These are phyloP conservation scores for Artibeus lituratus DNA, from an alignment of 2,797 vertebrate genomes.

Conservation along the genomic window DNA sequence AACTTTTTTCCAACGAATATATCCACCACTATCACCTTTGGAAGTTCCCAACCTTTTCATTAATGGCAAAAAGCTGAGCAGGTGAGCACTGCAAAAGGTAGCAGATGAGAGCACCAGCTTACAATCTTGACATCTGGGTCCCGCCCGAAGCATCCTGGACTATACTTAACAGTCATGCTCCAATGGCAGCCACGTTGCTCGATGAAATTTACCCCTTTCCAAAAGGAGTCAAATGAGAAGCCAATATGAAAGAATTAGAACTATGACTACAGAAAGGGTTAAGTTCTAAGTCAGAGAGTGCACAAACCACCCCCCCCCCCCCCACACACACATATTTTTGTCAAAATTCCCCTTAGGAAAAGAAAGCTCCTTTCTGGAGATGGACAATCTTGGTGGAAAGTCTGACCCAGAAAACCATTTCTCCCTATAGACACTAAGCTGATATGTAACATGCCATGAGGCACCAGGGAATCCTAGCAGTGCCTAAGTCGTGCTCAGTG, in stretches of 20 bases:
- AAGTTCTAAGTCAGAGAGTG: neutral
- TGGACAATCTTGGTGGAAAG: neutral
- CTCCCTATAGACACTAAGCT: neutral
- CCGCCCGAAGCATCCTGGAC: neutral
- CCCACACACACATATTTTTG: neutral
- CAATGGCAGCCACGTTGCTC: neutral
- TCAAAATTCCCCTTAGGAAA: neutral
- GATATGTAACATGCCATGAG: neutral
- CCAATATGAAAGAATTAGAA: conserved; percentile 2
- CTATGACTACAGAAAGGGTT: neutral
- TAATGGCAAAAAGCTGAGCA: neutral
- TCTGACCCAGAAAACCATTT: neutral
- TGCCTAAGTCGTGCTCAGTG: neutral
- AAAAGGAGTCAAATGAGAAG: conserved; percentile 38
- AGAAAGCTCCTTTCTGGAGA: neutral
- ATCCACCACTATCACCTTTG: neutral
- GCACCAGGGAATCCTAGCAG: neutral
- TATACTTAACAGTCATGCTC: neutral
- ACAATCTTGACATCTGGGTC: neutral
- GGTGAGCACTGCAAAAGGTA: neutral
- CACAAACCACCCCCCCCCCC: too few species aligned
- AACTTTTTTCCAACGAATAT: neutral
- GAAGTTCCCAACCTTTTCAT: neutral
- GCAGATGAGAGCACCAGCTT: neutral
- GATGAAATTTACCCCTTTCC: neutral